Conservation (phyloP, 2,888 invertebrate species). For the Miltochrista miniata region DNA sequence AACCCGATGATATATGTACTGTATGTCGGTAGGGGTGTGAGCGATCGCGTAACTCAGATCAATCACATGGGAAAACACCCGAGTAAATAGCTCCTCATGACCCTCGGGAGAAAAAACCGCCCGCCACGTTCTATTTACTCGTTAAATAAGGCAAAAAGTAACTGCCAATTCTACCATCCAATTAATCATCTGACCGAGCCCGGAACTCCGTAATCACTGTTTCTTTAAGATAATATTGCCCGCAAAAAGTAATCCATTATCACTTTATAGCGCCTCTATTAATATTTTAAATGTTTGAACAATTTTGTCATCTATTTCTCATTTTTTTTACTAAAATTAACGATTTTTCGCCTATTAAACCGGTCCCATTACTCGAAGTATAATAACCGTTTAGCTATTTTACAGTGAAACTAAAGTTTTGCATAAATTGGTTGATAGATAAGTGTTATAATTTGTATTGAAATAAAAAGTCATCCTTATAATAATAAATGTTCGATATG, state of each 20-base stretch:
- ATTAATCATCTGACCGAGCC: conserved; percentile 64
- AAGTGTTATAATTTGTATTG: too few species aligned
- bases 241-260: conserved; percentile 31
- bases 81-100: conserved; percentile 69
- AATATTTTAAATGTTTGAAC: conserved; percentile 18
- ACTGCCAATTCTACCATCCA: conserved; percentile 46
- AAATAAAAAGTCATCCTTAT: not conserved
- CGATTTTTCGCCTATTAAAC: conserved; percentile 2
- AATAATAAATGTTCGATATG: not conserved
- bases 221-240: conserved; percentile 53
- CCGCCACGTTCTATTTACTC: conserved; percentile 64
- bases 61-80: conserved; percentile 71
- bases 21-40: conserved; percentile 14
- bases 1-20: conserved; percentile 20
- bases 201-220: conserved; percentile 53
- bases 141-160: conserved; percentile 74
- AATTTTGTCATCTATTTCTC: conserved; percentile 16
- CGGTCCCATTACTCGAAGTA: conserved; percentile 10
- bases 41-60: conserved; percentile 55
- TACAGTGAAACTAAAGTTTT: conserved; percentile 13
- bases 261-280: conserved; percentile 25
- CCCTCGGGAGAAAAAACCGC: conserved; percentile 49
- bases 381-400: conserved; percentile 9
- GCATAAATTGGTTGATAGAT: too few species aligned
- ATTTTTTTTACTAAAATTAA: conserved; percentile 13